A percentile compares a stretch with the other conserved stretches of the same genome.
phyloP scores from a whole-genome alignment of 2,888 invertebrate species.

The Stenoptilia bipunctidactyla region DNA sequence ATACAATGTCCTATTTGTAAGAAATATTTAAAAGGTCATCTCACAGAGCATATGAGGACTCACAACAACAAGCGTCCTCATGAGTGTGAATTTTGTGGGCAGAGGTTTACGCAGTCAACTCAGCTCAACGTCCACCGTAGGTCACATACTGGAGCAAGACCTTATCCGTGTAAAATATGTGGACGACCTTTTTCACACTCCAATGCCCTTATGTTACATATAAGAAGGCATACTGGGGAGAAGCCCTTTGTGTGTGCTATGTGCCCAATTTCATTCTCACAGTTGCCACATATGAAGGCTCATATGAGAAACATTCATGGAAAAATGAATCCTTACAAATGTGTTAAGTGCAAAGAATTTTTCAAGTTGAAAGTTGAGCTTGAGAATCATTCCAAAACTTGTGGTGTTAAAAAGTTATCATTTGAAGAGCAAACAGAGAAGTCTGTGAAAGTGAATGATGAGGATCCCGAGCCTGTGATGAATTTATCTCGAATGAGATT shows the following conservation, averaged over 20 bases:
- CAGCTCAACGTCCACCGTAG: conserved; percentile 87
- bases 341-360: conserved; percentile 78
- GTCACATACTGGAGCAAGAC: conserved; percentile 87
- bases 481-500: conserved; percentile 82
- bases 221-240: conserved; percentile 86
- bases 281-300: conserved; percentile 88
- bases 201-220: conserved; percentile 86
- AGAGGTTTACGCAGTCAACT: conserved; percentile 85
- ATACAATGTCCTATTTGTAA: conserved; percentile 86
- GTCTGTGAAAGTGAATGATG: conserved; percentile 38
- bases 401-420: conserved; percentile 36
- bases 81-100: conserved; percentile 82
- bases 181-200: conserved; percentile 86
- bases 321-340: conserved; percentile 82
- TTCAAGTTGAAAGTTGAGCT: conserved; percentile 83
- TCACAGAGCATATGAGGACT: conserved; percentile 85
- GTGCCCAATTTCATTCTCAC: conserved; percentile 82
- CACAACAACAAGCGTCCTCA: conserved; percentile 84
- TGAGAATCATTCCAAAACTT: conserved; percentile 73
- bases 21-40: conserved; percentile 84
- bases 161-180: conserved; percentile 86
- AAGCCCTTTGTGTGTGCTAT: conserved; percentile 82
- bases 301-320: conserved; percentile 90
- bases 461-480: conserved; percentile 66
- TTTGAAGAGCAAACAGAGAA: conserved; percentile 32